Evolutionary conservation across 2,888 invertebrate species (phyloP), one percentile per base, ranked within the genome.

Genomic region (Pelosia muscerda): DNA sequence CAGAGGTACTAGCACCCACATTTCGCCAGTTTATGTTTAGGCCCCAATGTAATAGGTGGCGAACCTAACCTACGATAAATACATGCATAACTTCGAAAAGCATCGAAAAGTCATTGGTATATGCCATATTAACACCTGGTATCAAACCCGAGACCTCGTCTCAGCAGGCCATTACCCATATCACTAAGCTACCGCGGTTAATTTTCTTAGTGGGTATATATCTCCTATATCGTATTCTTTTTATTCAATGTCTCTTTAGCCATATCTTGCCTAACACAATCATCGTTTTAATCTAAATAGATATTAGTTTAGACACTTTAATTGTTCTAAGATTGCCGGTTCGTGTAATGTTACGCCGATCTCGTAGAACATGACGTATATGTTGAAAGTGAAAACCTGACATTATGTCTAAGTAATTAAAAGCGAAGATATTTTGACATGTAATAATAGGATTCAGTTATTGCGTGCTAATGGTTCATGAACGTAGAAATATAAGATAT

Each of bases 361-460:
- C 81, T 76, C 71, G 76, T 70, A 65, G 63, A 38, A 73, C 76
- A 73, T 74, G 74, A 79, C 82, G 81, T 79, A 82, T 77, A 82
- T 77, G 83, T 86, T 71, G 86, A 89, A 90, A 91, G 90, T 90
- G 89, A 84, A 84, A 84, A 77, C 73, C 64, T 69, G 63, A 42
- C 22, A 55, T 65, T 60, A 72, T 56, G 67, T 72, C 69, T 66
- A 56, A 57, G 67, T 57, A 62, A 75, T 71, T 60, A 60, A 63
- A 68, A 65, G 68, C 66, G 68, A 70, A 66, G 34, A 69, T 53
- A 25, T 67, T 57, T 53, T 58, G 58, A 65, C 65, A 25, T 65
- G 8, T 49, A 9, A 49, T 49, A n/a, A 49, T n/a, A 8, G 49
- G n/a, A n/a, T n/a, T 49, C 49, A n/a, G 49, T 49, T n/a, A 2